Conservation (phyloP, 2,888 invertebrate species). For the Lasius platythorax region DNA sequence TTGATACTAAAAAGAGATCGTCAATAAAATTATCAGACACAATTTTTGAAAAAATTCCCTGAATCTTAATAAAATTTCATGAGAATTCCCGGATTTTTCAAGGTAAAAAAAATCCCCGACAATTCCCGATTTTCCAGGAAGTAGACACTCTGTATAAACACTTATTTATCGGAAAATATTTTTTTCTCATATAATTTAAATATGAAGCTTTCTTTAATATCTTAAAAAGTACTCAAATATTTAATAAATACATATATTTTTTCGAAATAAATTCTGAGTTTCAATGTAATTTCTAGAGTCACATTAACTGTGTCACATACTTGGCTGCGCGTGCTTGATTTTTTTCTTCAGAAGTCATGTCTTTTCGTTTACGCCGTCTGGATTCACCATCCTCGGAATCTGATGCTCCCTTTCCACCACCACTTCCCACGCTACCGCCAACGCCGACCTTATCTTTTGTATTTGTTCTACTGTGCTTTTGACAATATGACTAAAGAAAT, state of each 20-base stretch:
- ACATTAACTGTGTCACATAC: conserved; percentile 82
- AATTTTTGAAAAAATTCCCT: no score
- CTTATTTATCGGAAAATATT: neutral
- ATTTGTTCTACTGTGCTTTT: conserved; percentile 97
- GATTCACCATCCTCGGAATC: conserved; percentile 93
- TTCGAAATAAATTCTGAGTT: neutral
- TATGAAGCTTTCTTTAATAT: neutral
- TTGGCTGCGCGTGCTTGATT: conserved; percentile 95
- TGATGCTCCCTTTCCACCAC: conserved; percentile 87
- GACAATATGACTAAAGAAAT: conserved; percentile 94
- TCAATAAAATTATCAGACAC: no score
- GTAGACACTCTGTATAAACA: no score
- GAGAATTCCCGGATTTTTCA: no score
- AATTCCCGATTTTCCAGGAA: no score
- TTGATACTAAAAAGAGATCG: no score
- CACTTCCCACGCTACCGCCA: conserved; percentile 79
- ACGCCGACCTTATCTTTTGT: conserved; percentile 92
- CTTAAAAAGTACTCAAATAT: conserved; percentile 10
- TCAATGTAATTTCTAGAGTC: neutral
- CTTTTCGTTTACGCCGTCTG: conserved; percentile 93
- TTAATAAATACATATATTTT: neutral
- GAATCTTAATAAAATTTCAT: no score
- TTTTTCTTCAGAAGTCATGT: conserved; percentile 98
- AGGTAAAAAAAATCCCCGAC: no score
- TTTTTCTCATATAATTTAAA: neutral